phyloP scores from a whole-genome alignment of 2,888 invertebrate genomes.

The Limnephilus rhombicus region DNA sequence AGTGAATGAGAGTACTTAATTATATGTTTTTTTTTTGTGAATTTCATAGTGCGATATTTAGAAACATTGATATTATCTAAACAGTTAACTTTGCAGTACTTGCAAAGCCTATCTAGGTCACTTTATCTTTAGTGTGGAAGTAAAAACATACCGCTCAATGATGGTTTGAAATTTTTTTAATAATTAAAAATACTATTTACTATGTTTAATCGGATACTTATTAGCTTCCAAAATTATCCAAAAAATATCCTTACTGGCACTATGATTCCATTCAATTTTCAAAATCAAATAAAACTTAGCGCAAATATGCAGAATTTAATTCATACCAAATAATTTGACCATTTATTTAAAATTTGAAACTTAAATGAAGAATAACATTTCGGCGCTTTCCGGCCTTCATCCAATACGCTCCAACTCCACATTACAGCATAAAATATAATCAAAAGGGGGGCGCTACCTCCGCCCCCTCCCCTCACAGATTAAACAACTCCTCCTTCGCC shows the following conservation, averaged over 20 bases:
- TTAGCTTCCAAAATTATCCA: no score
- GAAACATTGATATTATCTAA: no score
- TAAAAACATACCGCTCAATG: no score
- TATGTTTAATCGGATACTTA: no score
- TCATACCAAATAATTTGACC: neutral
- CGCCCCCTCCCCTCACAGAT: neutral
- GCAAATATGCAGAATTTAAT: neutral
- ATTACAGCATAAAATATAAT: conserved; percentile 33
- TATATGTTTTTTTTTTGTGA: no score
- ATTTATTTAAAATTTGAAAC: neutral
- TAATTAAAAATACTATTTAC: no score
- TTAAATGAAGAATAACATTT: conserved; percentile 21
- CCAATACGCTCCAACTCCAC: conserved; percentile 28
- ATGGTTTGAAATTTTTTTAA: no score
- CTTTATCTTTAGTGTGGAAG: no score
- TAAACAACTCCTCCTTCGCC: neutral
- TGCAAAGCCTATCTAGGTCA: no score
- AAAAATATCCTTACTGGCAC: neutral
- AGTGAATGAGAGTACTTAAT: no score
- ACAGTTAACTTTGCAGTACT: no score
- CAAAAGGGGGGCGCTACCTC: conserved; percentile 3
- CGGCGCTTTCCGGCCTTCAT: neutral
- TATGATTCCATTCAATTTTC: neutral
- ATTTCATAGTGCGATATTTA: no score
- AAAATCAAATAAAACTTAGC: neutral